Percentiles rank a stretch among this genome's conserved stretches.
Evolutionary conservation across 1,140 invertebrate species (phyloP).

Genomic region (Drosophila melanogaster): Release_6_plus_ISO1_MT NT_033777.3:7617001-7617500

Average conservation of each 20-base stretch:
- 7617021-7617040: conserved; percentile 43
- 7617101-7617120: conserved; percentile 41
- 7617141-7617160: neutral
- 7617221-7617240: neutral
- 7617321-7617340: too few relatives aligned
- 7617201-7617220: neutral
- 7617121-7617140: conserved; percentile 8
- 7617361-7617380: conserved; percentile 16
- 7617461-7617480: conserved; percentile 25
- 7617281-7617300: too few relatives aligned
- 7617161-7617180: neutral
- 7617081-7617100: conserved; percentile 75
- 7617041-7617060: conserved; percentile 68
- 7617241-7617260: neutral
- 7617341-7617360: neutral
- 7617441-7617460: conserved; percentile 12
- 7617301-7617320: too few relatives aligned
- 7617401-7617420: conserved; percentile 48
- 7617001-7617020: conserved; percentile 27
- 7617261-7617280: neutral
- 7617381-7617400: conserved; percentile 4
- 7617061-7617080: conserved; percentile 60
- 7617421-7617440: conserved; percentile 55
- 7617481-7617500: conserved; percentile 62
- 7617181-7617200: conserved; percentile 2